Evolutionary conservation across 2,888 invertebrate genomes (phyloP), one percentile per base, ranked within the genome.

Genomic region (Dryococelus australis): DNA sequence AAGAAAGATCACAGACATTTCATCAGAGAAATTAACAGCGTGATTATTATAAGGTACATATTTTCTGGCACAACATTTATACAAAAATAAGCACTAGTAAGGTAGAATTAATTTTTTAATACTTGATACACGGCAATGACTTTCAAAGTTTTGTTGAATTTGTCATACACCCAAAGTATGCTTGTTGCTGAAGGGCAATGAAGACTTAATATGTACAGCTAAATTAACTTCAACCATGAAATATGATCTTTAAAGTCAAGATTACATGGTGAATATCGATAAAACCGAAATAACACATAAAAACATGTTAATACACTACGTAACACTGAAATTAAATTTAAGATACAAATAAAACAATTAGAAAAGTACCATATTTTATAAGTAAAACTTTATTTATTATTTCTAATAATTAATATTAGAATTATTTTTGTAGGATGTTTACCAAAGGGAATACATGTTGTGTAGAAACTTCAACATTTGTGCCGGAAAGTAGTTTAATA

Each of bases 71-170:
- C 85, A 26, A 85, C 85, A 28, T 85, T 16, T 85, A 28, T 27
- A 85, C 13, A 85, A 85, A 85, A 85, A 85, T 85, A 85, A 53
- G n/a, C 85, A 43, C 27, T 26, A 12, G 8, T 85, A 13, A 35
- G 43, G 47, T 43, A 51, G n/a, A 26, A 28, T 84, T 43, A 26
- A 43, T 27, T 43, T 85, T 51, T 85, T 8, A 24, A 84, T 84
- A 43, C 51, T 65, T 65, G 65, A 65, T 65, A 65, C 65, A 65
- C 8, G 65, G 1, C 65, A 20, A 24, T 65, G 65, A 65, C 65
- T 8, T 0, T 9, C 65, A 65, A n/a, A 24, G 65, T n/a, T 8
- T 65, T 65, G 20, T 65, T 16, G n/a, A 65, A 65, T 65, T 65
- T 5, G 65, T n/a, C 24, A 24, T 65, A n/a, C 65, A 65, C 24